Percentiles rank a stretch among this genome's conserved stretches.
Evolutionary conservation across 2,797 vertebrate genomes (phyloP).

Genomic region (Furcifer pardalis): DNA sequence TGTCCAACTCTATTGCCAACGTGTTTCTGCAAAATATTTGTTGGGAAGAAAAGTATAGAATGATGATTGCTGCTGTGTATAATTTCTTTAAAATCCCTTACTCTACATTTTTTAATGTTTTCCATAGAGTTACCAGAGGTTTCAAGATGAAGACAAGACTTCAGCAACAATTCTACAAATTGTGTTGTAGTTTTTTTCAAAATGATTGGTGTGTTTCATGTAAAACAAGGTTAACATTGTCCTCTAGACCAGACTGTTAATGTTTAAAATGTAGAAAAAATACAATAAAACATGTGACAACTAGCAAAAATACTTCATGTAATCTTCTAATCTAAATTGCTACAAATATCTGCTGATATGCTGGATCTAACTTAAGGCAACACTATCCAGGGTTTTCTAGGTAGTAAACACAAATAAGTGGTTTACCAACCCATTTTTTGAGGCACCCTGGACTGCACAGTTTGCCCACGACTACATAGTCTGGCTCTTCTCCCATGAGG

Average conservation of each 20-base stretch:
- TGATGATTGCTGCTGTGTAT: not conserved
- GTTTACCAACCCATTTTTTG: no score
- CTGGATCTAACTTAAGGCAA: no score
- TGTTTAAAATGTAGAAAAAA: accelerated
- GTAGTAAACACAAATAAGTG: no score
- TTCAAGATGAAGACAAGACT: not conserved
- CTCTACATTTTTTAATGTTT: not conserved
- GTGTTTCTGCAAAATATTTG: not conserved
- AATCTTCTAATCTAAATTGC: not conserved
- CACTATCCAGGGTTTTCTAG: no score
- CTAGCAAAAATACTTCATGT: constrained; percentile 1
- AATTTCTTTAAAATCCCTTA: not conserved
- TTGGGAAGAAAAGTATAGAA: not conserved
- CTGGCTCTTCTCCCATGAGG: no score
- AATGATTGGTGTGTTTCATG: constrained; percentile 3
- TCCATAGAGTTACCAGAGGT: not conserved
- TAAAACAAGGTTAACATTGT: not conserved
- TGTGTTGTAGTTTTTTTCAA: not conserved
- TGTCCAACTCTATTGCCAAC: not conserved
- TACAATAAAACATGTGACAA: not conserved
- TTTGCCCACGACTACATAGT: no score
- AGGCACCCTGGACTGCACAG: no score
- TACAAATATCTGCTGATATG: not conserved
- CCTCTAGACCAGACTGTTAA: not conserved
- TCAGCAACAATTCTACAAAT: not conserved